Conservation (phyloP, 2,797 vertebrate genomes). For the Lithobates pipiens region DNA sequence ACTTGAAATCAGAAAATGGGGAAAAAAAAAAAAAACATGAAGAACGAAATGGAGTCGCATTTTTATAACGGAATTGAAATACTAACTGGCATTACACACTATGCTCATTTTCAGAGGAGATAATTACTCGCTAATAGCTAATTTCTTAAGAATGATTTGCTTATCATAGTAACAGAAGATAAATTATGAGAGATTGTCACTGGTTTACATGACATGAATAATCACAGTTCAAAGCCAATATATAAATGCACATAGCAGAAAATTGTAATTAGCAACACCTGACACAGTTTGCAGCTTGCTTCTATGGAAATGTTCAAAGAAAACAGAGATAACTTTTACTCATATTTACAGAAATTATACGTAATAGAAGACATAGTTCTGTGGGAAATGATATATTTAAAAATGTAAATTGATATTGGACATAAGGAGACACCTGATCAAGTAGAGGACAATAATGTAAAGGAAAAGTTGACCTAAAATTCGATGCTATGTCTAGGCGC, state of each 20-base stretch:
- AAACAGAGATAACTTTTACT: conserved; percentile 34
- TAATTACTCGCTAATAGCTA: conserved; percentile 61
- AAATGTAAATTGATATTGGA: not conserved
- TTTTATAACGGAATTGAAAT: conserved; percentile 25
- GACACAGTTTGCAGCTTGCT: conserved; percentile 57
- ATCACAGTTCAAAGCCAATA: conserved; percentile 54
- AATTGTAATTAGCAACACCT: conserved; percentile 59
- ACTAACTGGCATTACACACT: conserved; percentile 33
- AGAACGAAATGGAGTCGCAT: conserved; percentile 2
- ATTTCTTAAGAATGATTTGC: conserved; percentile 63
- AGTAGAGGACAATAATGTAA: not conserved
- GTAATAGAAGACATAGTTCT: not conserved
- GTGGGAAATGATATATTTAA: not conserved
- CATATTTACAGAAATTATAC: not conserved
- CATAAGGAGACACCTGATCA: not conserved
- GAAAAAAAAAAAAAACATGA: conserved; percentile 1
- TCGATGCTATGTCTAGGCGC: too few species aligned
- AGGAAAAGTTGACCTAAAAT: not conserved
- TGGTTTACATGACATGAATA: conserved; percentile 62
- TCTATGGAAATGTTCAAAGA: conserved; percentile 32
- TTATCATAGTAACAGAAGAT: conserved; percentile 60
- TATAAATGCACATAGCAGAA: conserved; percentile 58
- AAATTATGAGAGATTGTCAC: conserved; percentile 59
- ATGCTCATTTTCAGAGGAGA: conserved; percentile 51
- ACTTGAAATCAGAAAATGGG: conserved; percentile 19